Conservation (phyloP, 2,888 invertebrate genomes). For the Diadegma fenestrale region DNA sequence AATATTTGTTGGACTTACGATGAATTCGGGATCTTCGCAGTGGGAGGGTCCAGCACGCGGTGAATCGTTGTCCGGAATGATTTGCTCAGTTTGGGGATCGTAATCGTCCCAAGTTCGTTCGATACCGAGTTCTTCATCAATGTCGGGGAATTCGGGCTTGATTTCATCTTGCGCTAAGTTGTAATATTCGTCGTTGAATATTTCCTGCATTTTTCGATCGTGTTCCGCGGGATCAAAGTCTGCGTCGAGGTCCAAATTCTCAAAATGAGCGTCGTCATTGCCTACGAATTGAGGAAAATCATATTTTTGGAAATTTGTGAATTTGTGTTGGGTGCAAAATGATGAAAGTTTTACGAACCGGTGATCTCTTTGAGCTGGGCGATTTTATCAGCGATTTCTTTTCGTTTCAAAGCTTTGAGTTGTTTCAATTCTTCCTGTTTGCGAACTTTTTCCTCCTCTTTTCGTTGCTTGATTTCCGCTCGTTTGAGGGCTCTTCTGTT, state of each 20-base stretch:
- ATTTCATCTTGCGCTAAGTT: conserved; percentile 88
- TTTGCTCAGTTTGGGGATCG: conserved; percentile 84
- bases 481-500: conserved; percentile 92
- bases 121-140: conserved; percentile 90
- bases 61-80: conserved; percentile 76
- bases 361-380: conserved; percentile 94
- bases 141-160: conserved; percentile 94
- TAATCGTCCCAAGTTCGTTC: conserved; percentile 90
- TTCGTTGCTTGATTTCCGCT: conserved; percentile 90
- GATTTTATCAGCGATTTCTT: conserved; percentile 96
- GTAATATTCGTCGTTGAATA: conserved; percentile 96
- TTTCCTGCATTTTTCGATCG: conserved; percentile 93
- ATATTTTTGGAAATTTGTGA: no score
- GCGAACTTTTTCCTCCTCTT: conserved; percentile 91
- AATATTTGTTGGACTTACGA: conserved; percentile 85
- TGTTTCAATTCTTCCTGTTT: conserved; percentile 95
- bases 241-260: conserved; percentile 90
- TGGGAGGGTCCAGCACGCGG: conserved; percentile 85
- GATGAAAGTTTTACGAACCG: conserved; percentile 85
- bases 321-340: neutral
- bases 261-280: conserved; percentile 79
- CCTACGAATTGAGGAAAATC: conserved; percentile 69
- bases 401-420: conserved; percentile 93
- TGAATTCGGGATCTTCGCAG: conserved; percentile 93
- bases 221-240: conserved; percentile 96